Evolutionary conservation across 1,140 invertebrate genomes (phyloP).

Genomic region (Bombus superbus): DNA sequence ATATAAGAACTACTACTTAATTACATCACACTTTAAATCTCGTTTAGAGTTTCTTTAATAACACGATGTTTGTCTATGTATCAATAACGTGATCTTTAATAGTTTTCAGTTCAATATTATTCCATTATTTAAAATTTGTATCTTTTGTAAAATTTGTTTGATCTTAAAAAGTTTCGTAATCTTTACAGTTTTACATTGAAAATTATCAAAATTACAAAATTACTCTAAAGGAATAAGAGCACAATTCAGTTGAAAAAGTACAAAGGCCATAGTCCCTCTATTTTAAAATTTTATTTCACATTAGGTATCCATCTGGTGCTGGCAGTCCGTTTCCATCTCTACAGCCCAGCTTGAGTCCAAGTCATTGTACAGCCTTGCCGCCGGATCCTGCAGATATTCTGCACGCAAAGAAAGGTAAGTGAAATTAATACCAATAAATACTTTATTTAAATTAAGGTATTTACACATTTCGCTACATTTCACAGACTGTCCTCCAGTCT

Average conservation of each 20-base stretch:
- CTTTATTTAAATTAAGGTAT: neutral
- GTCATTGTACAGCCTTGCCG: constrained; percentile 80
- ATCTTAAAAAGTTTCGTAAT: neutral
- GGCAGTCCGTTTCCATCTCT: constrained; percentile 82
- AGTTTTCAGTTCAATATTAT: too few species aligned
- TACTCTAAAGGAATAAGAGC: neutral
- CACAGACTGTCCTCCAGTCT: too few species aligned
- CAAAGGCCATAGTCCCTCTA: neutral
- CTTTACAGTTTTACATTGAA: neutral
- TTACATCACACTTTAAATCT: too few species aligned
- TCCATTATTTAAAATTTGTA: neutral
- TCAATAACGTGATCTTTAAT: too few species aligned
- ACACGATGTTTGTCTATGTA: too few species aligned
- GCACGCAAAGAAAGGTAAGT: constrained; percentile 82
- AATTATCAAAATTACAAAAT: neutral
- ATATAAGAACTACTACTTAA: too few species aligned
- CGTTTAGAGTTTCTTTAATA: too few species aligned
- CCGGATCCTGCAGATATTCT: constrained; percentile 81
- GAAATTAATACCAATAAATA: neutral
- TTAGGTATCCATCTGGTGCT: constrained; percentile 81
- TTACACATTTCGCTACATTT: neutral
- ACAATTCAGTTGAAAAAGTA: neutral
- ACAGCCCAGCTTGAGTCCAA: constrained; percentile 82
- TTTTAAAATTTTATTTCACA: neutral
- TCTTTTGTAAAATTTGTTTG: neutral